Evolutionary conservation across 2,113 vertebrate species (phyloP), one percentile per base, ranked within the genome.

Genomic region (Hippocampus comes): DNA sequence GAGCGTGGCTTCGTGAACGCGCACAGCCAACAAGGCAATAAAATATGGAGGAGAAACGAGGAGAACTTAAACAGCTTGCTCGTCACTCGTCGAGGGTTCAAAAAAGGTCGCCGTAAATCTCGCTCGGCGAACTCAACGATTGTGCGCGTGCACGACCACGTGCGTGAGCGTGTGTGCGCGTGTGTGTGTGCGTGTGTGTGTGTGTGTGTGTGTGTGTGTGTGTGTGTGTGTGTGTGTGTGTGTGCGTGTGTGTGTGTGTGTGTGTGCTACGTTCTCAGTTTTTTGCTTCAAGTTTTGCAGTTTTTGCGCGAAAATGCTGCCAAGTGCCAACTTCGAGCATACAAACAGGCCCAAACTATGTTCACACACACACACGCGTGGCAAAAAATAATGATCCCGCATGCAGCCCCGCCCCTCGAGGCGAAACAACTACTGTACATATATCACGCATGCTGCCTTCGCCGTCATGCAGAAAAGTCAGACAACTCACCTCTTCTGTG

Each of bases 401-500:
- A 55, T 38, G 51, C 49, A 34, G 25, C 38, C 63, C 63, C 63
- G 59, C 25, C 38, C 61, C 41, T 15, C 41, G 2, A 20, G 18
- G 18, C 61, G 4, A n/a, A 64, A 64, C 20, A 65, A 43, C 15
- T 25, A 43, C 15, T 65, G 43, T 43, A 42, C 63, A 46, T 23
- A 7, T 46, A 65, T 65, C 38, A 43, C n/a, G 21, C 63, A 65
- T 17, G 63, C 63, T 65, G 21, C 63, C 63, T 65, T 65, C 63
- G 46, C 63, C 23, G 63, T 46, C 63, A 65, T 43, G 63, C 23
- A 53, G 66, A 82, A 25, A 83, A 83, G 76, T 68, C 70, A 68
- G 76, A 84, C 86, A 91, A 94, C 94, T 96, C 94, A 96, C 95
- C 95, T 90, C 93, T 91, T 82, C 84, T 1, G 38, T 9, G n/a